These are phyloP conservation scores for Belgica antarctica DNA, from an alignment of 2,888 invertebrate genomes.

Conservation along the genomic window DNA sequence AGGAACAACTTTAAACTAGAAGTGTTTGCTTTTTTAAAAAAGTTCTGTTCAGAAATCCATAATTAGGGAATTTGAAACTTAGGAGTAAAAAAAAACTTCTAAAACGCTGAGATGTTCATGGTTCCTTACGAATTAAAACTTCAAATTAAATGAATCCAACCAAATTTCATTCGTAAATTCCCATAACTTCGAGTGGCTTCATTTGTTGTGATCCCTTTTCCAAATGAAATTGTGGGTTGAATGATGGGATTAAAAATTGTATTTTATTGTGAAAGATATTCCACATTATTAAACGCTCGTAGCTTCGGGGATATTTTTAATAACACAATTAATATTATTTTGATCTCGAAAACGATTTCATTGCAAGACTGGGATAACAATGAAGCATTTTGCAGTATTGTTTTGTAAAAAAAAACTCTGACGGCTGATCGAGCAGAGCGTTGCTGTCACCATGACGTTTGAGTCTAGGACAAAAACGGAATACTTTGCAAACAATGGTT, in stretches of 20 bases:
- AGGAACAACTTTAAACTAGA: not conserved
- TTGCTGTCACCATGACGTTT: conserved; percentile 6
- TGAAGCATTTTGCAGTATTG: not conserved
- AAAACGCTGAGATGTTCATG: no score
- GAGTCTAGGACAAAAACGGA: not conserved
- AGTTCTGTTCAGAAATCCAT: no score
- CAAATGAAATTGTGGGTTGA: not conserved
- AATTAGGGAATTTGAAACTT: no score
- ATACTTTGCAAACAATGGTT: conserved; percentile 14
- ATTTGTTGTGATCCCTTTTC: not conserved
- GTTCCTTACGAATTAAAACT: no score
- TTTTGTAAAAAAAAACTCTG: not conserved
- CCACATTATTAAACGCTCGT: conserved; percentile 7
- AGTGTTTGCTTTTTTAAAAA: not conserved
- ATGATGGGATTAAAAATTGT: conserved; percentile 25
- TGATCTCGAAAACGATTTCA: not conserved
- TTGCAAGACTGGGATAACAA: not conserved
- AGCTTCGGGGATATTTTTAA: conserved; percentile 20
- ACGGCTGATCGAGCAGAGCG: not conserved
- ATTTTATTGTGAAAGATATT: not conserved
- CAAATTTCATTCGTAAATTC: no score
- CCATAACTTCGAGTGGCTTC: no score
- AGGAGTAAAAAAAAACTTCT: no score
- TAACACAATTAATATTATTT: conserved; percentile 20
- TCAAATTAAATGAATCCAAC: no score